Evolutionary conservation across 2,797 vertebrate species (phyloP).

Genomic region (Darevskia mixta): DNA sequence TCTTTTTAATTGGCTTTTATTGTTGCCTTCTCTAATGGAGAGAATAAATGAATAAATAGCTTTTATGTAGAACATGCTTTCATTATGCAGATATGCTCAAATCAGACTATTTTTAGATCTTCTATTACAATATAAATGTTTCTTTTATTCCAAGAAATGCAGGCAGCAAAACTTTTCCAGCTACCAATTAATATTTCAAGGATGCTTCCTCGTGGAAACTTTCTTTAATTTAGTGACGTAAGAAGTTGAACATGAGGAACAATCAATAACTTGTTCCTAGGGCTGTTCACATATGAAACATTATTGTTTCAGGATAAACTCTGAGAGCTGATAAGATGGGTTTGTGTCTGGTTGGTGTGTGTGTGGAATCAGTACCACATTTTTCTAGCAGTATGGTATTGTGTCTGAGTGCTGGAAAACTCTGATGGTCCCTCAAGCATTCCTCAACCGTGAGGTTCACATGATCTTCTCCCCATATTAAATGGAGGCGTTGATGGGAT

Average conservation of each 20-base stretch:
- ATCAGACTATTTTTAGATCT: constrained; percentile 66
- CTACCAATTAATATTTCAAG: constrained; percentile 38
- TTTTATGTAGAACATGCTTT: constrained; percentile 60
- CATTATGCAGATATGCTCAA: constrained; percentile 53
- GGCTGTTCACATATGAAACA: neutral
- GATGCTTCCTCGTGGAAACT: neutral
- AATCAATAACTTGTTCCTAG: neutral
- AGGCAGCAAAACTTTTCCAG: constrained; percentile 45
- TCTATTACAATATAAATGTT: constrained; percentile 56
- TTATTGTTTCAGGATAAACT: neutral
- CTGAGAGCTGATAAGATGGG: neutral
- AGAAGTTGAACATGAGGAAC: neutral
- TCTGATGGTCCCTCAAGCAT: neutral
- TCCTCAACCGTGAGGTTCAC: neutral
- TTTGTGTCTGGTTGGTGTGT: neutral
- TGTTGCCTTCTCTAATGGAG: constrained; percentile 51
- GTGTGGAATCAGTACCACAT: neutral
- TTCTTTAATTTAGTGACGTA: neutral
- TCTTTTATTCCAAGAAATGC: constrained; percentile 59
- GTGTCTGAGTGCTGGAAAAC: neutral
- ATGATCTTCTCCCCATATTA: too few species aligned
- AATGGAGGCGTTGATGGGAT: too few species aligned
- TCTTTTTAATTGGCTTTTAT: constrained; percentile 69
- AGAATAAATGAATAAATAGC: constrained; percentile 63
- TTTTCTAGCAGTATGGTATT: neutral